Conservation (phyloP, 2,888 invertebrate genomes). For the Mimumesa dahlbomi region DNA sequence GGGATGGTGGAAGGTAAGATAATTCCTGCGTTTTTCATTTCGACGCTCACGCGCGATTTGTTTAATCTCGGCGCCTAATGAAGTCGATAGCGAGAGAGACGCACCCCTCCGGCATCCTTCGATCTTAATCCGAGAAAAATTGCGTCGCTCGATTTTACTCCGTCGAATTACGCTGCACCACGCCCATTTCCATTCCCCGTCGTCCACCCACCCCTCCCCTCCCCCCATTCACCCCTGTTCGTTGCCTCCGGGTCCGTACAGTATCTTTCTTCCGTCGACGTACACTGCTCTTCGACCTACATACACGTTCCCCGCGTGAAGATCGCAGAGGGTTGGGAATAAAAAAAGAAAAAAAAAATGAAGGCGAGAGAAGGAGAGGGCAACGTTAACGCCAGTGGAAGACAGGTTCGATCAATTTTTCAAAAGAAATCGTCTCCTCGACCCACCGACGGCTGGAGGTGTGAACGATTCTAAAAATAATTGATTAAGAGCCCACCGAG, state of each 20-base stretch:
- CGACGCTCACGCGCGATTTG: conserved; percentile 48
- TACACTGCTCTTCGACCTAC: conserved; percentile 52
- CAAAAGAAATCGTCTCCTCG: conserved; percentile 45
- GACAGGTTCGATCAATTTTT: conserved; percentile 59
- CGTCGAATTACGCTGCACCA: conserved; percentile 43
- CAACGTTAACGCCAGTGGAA: not conserved
- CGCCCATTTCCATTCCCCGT: conserved; percentile 23
- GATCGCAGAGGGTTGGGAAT: too few species aligned
- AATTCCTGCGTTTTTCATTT: conserved; percentile 54
- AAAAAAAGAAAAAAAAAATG: too few species aligned
- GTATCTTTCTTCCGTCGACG: too few species aligned
- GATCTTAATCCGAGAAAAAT: conserved; percentile 57
- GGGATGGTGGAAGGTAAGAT: conserved; percentile 11
- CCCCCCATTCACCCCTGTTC: not conserved
- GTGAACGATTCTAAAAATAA: conserved; percentile 47
- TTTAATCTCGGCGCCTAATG: conserved; percentile 56
- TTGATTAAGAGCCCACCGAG: conserved; percentile 50
- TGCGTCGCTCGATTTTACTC: conserved; percentile 45
- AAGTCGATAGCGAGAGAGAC: conserved; percentile 44
- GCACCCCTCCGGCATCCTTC: conserved; percentile 35
- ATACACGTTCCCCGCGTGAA: conserved; percentile 6
- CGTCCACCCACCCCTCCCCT: conserved; percentile 1
- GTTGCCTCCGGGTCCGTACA: conserved; percentile 16
- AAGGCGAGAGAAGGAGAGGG: conserved; percentile 14
- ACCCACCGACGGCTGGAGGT: conserved; percentile 1